These are phyloP conservation scores for Sakesphorus luctuosus DNA, from an alignment of 2,113 vertebrate genomes.

Conservation along the genomic window DNA sequence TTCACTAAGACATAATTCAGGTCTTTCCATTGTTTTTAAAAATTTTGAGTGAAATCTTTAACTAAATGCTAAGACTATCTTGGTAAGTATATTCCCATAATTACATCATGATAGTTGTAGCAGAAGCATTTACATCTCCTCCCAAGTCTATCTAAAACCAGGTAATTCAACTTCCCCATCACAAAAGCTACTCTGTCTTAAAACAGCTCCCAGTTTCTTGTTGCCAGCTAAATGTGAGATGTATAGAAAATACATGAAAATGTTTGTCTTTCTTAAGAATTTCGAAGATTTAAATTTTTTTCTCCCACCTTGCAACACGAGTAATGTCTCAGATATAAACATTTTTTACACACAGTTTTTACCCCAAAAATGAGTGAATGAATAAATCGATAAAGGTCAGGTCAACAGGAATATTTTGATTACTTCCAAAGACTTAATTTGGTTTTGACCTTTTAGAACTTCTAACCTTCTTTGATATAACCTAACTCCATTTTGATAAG, in stretches of 20 bases:
- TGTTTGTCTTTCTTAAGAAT: not conserved
- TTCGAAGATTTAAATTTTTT: not conserved
- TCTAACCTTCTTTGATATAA: not conserved
- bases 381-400: conserved; percentile 6
- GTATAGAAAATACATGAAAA: not conserved
- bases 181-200: not conserved
- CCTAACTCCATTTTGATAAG: not conserved
- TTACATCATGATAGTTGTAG: not conserved
- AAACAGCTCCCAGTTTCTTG: not conserved
- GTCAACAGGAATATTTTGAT: not conserved
- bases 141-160: not conserved
- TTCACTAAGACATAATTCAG: not conserved
- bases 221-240: not conserved
- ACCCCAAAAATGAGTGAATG: not conserved
- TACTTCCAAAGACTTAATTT: not conserved
- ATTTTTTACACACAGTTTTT: not conserved
- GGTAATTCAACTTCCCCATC: not conserved
- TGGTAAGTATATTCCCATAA: not conserved
- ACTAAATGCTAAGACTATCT: not conserved
- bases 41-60: not conserved
- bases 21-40: not conserved
- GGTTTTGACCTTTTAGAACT: not conserved
- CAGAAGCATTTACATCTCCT: not conserved
- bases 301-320: not conserved
- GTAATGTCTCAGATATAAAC: not conserved